Base-by-base conservation (phyloP, 1,140 invertebrate genomes). In the Hypsibius dujardini region DNA sequence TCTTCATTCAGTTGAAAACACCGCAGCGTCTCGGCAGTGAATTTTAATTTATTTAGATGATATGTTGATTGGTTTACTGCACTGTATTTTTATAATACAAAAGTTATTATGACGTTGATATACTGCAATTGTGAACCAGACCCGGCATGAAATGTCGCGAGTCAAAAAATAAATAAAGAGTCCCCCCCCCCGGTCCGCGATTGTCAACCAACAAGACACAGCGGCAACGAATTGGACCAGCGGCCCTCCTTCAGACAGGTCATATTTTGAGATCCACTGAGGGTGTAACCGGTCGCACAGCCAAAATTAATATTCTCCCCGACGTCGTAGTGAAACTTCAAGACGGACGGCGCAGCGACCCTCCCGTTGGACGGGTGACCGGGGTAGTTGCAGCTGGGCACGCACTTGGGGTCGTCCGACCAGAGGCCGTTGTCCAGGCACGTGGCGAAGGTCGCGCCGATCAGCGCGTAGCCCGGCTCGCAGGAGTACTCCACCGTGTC, bases 211-310 rank as follows among this genome's bases (percentile, higher is more conserved):
- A 28, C 28, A 7, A 56, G 50, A 87, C 90, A 93, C 79, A 87
- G 88, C 45, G 90, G 90, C 42, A 87, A 80, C 47, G 85, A 84
- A 72, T 87, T 85, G 47, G 88, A 90, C 91, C 91, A 94, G 70
- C 87, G 81, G 42, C 89, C 89, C 79, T 86, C 90, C 78, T 92
- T 89, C 80, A 90, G 87, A 80, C 91, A 94, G 14, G 88, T 86
- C 56, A 90, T 84, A 73, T 89, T 87, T 12, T 87, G 86, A 75
- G 87, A 84, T 1, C 90, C 90, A 78, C 90, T 60, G 75, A 75
- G 0, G 76, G 74, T 45, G 75, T 74, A 50, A 75, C 73, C n/a
- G 77, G 75, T 2, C 71, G 42, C n/a, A 76, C 77, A 1, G 76
- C 72, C 72, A 77, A 78, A 67, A 12, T 3, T 45, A 15, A 67